phyloP scores from a whole-genome alignment of 2,113 vertebrate species.

The Corapipo altera region DNA sequence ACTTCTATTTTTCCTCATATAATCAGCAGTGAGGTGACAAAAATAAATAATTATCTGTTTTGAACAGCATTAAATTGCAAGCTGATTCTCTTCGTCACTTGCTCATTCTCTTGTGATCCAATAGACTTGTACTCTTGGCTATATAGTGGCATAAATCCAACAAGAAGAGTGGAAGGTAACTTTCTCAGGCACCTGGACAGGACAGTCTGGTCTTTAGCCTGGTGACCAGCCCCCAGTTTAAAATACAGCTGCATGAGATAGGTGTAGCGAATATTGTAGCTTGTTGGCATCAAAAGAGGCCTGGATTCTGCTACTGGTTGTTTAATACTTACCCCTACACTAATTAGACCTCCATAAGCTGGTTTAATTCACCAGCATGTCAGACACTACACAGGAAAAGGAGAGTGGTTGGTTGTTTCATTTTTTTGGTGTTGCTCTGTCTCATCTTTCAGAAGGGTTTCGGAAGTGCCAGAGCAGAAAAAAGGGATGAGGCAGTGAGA shows the following conservation, averaged over 20 bases:
- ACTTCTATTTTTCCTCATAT: background rate
- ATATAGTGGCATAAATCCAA: background rate
- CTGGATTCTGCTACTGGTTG: background rate
- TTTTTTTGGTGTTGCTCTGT: background rate
- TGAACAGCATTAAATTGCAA: background rate
- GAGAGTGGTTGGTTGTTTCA: fast-evolving
- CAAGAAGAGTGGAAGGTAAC: background rate
- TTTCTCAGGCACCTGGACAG: background rate
- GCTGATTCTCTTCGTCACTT: background rate
- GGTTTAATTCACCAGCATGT: background rate
- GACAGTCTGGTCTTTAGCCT: background rate
- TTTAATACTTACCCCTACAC: background rate
- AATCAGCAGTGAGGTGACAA: background rate
- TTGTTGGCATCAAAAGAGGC: background rate
- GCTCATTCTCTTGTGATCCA: background rate
- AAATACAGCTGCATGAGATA: background rate
- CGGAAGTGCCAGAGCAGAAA: background rate
- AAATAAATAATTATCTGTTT: background rate
- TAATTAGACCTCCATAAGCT: background rate
- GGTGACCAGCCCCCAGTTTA: background rate
- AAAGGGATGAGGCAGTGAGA: fast-evolving
- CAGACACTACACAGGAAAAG: background rate
- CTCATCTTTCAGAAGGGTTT: background rate
- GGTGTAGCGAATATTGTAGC: background rate
- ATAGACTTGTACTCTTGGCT: background rate